Conservation (phyloP, 2,797 vertebrate genomes). For the Sebastes steindachneri region DNA sequence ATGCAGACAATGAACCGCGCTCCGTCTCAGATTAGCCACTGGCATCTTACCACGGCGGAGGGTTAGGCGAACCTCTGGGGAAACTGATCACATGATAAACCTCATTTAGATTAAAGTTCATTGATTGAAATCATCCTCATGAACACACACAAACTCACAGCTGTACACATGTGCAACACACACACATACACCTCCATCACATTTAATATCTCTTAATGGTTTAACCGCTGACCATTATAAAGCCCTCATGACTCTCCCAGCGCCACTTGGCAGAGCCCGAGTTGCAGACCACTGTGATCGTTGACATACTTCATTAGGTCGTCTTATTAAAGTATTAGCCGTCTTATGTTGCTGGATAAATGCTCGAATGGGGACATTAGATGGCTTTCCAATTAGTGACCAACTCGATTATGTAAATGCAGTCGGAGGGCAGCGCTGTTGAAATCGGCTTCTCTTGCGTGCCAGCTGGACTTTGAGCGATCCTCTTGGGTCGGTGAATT, state of each 20-base stretch:
- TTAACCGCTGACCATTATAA: slow-evolving; percentile 17
- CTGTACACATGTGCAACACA: not conserved
- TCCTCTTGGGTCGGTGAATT: not conserved
- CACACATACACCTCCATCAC: not conserved
- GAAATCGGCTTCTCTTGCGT: slow-evolving; percentile 37
- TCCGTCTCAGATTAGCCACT: slow-evolving; percentile 32
- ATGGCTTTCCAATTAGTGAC: slow-evolving; percentile 51
- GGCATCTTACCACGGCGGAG: not conserved
- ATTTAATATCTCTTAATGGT: slow-evolving; percentile 11
- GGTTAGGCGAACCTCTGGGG: not conserved
- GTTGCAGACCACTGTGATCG: slow-evolving; percentile 32
- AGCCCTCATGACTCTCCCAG: slow-evolving; percentile 11
- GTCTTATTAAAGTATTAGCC: slow-evolving; percentile 60
- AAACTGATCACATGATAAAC: slow-evolving; percentile 15
- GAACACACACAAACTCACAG: not conserved
- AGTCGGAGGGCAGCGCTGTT: not conserved
- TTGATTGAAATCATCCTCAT: slow-evolving; percentile 17
- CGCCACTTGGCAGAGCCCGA: slow-evolving; percentile 7
- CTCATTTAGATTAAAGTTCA: slow-evolving; percentile 22
- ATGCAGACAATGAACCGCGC: slow-evolving; percentile 29
- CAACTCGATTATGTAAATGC: slow-evolving; percentile 49
- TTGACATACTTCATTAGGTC: slow-evolving; percentile 50
- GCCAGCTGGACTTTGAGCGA: slow-evolving; percentile 28
- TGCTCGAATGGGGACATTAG: slow-evolving; percentile 31
- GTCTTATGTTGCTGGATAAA: slow-evolving; percentile 51